phyloP scores from a whole-genome alignment of 1,140 invertebrate genomes.

The Leptopilina clavipes region DNA sequence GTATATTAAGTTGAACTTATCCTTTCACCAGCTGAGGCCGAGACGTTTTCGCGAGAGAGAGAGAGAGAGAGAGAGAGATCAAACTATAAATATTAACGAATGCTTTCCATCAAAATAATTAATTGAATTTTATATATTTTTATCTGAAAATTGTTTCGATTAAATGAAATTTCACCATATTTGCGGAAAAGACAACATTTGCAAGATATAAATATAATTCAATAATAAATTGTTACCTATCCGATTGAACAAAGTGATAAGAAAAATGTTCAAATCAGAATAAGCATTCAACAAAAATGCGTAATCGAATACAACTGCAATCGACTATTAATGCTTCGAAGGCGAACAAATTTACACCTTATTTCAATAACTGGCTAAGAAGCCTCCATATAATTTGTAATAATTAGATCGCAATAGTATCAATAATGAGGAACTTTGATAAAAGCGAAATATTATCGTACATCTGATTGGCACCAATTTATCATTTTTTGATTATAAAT shows the following conservation, averaged over 20 bases:
- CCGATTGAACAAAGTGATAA: no score
- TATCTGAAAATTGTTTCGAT: no score
- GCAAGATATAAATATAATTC: no score
- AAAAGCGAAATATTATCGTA: background rate
- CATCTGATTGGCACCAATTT: background rate
- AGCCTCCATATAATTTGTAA: background rate
- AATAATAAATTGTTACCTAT: no score
- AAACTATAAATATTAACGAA: slow-evolving; percentile 26
- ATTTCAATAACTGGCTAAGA: background rate
- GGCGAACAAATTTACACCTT: background rate
- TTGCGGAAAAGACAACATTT: no score
- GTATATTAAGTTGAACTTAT: slow-evolving; percentile 4
- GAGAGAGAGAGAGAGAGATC: no score
- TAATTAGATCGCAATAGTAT: background rate
- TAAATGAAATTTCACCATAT: no score
- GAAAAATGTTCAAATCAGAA: background rate
- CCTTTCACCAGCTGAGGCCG: slow-evolving; percentile 28
- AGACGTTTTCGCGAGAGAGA: slow-evolving; percentile 16
- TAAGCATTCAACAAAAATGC: background rate
- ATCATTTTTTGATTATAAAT: background rate
- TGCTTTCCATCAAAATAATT: background rate
- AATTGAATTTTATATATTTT: no score
- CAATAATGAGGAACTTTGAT: slow-evolving; percentile 8
- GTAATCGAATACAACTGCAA: background rate
- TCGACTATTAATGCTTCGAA: background rate